Percentiles rank a stretch among this genome's conserved stretches.
Conservation (phyloP, 2,113 vertebrate genomes). For the Urocitellus parryii region DNA sequence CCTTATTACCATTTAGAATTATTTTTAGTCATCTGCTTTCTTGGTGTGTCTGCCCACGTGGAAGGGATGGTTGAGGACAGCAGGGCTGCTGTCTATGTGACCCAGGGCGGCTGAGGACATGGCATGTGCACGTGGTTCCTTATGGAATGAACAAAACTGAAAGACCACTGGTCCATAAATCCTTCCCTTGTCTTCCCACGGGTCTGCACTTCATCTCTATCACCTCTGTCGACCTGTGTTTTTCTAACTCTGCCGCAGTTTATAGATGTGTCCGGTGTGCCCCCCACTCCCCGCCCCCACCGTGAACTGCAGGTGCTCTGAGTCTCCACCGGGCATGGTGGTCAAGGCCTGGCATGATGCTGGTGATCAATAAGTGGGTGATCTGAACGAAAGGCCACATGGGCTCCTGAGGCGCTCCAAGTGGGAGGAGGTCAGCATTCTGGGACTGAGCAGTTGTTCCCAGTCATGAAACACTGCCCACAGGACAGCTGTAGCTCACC, state of each 20-base stretch:
- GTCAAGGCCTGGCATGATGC: accelerated
- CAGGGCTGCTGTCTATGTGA: not conserved
- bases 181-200: not conserved
- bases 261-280: not conserved
- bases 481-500: not conserved
- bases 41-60: not conserved
- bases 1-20: not conserved
- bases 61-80: not conserved
- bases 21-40: not conserved
- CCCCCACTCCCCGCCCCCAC: not conserved
- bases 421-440: not conserved
- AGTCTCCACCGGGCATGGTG: not conserved
- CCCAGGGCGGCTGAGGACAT: not conserved
- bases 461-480: not conserved
- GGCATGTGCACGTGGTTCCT: not conserved
- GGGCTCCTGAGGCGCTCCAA: not conserved
- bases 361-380: not conserved
- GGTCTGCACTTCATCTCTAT: not conserved
- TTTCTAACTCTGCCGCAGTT: not conserved
- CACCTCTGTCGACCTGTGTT: not conserved
- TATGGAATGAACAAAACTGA: not conserved
- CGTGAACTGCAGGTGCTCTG: not conserved
- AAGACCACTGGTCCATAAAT: not conserved
- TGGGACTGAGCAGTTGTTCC: not conserved
- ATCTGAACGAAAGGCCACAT: not conserved